phyloP scores from a whole-genome alignment of 2,797 vertebrate species.

The Lepidocolaptes lacrymiger region DNA sequence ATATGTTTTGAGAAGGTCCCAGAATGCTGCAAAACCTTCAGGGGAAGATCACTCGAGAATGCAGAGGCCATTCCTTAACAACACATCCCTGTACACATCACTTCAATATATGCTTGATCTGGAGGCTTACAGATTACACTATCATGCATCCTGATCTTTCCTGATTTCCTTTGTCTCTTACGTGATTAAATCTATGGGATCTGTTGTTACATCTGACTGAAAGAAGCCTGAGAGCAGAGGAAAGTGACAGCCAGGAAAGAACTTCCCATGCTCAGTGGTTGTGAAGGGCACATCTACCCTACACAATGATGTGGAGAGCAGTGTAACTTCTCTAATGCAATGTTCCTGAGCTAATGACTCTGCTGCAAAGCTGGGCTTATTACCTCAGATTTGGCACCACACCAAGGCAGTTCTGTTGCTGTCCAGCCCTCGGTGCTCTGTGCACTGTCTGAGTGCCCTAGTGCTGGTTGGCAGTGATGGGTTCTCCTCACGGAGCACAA shows the following conservation, averaged over 20 bases:
- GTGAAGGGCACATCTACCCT: background rate
- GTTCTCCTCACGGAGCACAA: accelerated
- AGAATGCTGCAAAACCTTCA: background rate
- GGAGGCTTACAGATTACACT: background rate
- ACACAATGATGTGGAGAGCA: background rate
- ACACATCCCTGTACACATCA: too few relatives aligned
- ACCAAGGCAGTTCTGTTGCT: background rate
- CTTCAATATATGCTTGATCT: background rate
- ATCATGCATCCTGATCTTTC: background rate
- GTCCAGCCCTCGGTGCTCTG: background rate
- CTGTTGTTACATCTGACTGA: background rate
- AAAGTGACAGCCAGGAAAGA: background rate
- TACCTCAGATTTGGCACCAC: background rate
- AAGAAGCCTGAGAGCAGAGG: background rate
- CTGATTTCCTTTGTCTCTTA: background rate
- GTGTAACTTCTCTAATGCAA: background rate
- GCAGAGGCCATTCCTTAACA: background rate
- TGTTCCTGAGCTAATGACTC: background rate
- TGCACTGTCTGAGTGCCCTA: background rate
- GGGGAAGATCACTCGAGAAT: background rate
- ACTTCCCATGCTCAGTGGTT: background rate
- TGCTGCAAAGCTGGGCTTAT: background rate
- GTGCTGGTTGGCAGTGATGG: background rate
- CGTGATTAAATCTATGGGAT: background rate
- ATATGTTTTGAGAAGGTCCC: background rate